Conservation (phyloP, 2,113 vertebrate species). For the Lepus americanus region DNA sequence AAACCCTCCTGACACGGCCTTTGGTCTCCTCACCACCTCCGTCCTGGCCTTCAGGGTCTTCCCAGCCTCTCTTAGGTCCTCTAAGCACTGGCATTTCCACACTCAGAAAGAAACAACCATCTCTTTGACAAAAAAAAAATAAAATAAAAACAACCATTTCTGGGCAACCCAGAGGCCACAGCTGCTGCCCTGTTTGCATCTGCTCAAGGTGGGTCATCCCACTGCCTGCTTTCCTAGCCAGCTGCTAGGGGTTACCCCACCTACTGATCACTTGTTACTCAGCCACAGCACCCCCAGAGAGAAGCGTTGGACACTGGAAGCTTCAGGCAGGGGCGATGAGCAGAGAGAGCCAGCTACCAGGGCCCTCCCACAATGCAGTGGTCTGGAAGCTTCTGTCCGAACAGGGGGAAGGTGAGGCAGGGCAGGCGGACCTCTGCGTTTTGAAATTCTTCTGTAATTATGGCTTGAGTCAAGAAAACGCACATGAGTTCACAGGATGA, state of each 20-base stretch:
- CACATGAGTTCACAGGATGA: slow-evolving; percentile 86
- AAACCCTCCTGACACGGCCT: not conserved
- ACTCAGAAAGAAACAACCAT: slow-evolving; percentile 37
- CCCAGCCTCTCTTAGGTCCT: not conserved
- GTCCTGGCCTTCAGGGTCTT: not conserved
- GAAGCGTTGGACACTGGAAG: not conserved
- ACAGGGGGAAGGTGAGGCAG: not conserved
- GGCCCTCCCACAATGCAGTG: not conserved
- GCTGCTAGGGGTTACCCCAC: not conserved
- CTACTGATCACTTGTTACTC: not conserved
- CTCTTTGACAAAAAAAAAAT: not conserved
- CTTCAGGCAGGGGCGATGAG: not conserved
- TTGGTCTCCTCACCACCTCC: not conserved
- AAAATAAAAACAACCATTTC: not conserved
- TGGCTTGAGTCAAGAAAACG: slow-evolving; percentile 85
- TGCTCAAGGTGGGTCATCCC: not conserved
- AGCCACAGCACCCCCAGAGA: not conserved
- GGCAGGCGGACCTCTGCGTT: slow-evolving; percentile 51
- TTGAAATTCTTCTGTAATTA: slow-evolving; percentile 82
- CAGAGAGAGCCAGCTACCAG: not conserved
- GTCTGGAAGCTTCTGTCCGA: slow-evolving; percentile 57
- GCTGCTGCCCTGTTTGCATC: not conserved
- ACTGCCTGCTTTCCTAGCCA: not conserved
- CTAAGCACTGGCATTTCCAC: not conserved
- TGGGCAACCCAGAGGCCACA: not conserved